A percentile compares a stretch with the other conserved stretches of the same genome.
Evolutionary conservation across 2,797 vertebrate genomes (phyloP).

Genomic region (Gephyroberyx darwinii): DNA sequence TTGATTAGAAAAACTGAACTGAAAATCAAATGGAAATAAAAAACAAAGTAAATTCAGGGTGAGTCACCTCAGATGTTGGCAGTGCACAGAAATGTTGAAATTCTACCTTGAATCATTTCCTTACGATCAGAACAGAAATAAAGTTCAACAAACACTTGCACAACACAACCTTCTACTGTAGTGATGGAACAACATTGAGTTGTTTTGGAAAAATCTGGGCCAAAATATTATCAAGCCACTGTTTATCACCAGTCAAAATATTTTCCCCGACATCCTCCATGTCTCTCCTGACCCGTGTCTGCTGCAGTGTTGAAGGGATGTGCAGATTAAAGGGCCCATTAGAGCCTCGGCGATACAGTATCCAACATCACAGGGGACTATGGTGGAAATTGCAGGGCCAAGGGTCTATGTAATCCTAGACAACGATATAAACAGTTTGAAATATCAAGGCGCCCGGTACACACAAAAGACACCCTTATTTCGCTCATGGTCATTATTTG

Average conservation of each 20-base stretch:
- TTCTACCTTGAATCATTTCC: slow-evolving; percentile 53
- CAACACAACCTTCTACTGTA: slow-evolving; percentile 42
- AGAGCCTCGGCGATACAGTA: slow-evolving; percentile 62
- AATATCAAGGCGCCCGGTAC: slow-evolving; percentile 48
- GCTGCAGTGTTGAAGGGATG: slow-evolving; percentile 64
- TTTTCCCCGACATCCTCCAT: slow-evolving; percentile 65
- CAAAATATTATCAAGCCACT: slow-evolving; percentile 78
- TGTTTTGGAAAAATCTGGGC: slow-evolving; percentile 71
- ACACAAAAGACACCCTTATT: slow-evolving; percentile 67
- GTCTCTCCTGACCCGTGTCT: slow-evolving; percentile 67
- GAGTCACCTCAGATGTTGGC: not conserved
- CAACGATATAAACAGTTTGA: slow-evolving; percentile 69
- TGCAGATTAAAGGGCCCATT: slow-evolving; percentile 76
- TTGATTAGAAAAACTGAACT: not conserved
- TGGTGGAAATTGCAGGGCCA: slow-evolving; percentile 41
- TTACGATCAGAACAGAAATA: slow-evolving; percentile 56
- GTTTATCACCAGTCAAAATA: slow-evolving; percentile 79
- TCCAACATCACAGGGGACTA: slow-evolving; percentile 61
- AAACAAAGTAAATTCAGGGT: not conserved
- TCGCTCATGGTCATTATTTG: slow-evolving; percentile 61
- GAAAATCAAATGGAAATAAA: not conserved
- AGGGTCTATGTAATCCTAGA: slow-evolving; percentile 63
- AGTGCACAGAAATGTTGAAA: slow-evolving; percentile 11
- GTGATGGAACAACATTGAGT: slow-evolving; percentile 59
- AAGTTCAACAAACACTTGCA: slow-evolving; percentile 59